Percentiles rank a stretch among this genome's conserved stretches.
phyloP scores from a whole-genome alignment of 2,888 invertebrate species.

The Leptopilina drosophilae region DNA sequence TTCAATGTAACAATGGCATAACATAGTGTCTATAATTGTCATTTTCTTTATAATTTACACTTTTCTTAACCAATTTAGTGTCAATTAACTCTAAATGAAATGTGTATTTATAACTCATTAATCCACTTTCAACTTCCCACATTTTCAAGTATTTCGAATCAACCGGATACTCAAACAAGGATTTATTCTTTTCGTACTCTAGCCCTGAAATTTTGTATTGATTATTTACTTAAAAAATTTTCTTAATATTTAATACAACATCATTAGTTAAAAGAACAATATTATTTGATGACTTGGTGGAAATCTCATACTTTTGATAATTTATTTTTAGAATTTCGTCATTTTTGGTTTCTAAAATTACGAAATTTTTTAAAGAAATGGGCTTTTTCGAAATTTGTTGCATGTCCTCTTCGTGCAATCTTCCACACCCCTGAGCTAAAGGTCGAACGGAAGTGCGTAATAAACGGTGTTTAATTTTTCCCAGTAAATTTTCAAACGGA shows the following conservation, averaged over 20 bases:
- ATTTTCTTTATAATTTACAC: neutral
- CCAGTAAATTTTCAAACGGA: slow-evolving; percentile 11
- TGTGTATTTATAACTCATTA: too few species aligned
- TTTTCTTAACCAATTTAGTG: too few species aligned
- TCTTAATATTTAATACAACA: neutral
- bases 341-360: neutral
- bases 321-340: neutral
- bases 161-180: neutral
- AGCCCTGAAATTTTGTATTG: neutral
- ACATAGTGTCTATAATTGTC: neutral
- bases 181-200: neutral
- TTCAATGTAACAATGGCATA: neutral
- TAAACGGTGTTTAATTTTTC: slow-evolving; percentile 38
- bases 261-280: slow-evolving; percentile 9
- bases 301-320: neutral
- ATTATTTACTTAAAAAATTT: neutral
- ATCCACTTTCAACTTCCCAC: neutral
- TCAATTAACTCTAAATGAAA: too few species aligned
- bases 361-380: neutral
- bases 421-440: neutral
- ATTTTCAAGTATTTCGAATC: neutral
- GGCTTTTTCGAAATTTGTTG: neutral
- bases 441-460: neutral
- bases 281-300: neutral
- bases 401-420: neutral